Conservation (phyloP, 2,113 vertebrate species). For the Chionodraco myersi region DNA sequence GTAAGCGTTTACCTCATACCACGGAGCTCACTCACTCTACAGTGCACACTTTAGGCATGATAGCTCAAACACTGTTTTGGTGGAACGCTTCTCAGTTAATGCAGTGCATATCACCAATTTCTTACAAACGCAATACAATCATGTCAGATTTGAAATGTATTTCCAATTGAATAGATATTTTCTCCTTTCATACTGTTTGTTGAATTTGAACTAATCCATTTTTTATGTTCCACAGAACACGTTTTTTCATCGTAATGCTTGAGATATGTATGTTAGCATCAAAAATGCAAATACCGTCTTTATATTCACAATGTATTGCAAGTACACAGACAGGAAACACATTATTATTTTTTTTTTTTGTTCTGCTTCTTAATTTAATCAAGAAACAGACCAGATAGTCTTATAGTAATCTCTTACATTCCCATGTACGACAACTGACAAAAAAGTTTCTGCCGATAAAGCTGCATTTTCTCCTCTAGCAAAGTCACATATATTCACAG, state of each 20-base stretch:
- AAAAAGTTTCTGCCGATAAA: no score
- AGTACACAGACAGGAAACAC: not conserved
- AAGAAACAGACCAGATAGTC: not conserved
- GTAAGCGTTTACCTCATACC: conserved; percentile 87
- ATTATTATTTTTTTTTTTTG: no score
- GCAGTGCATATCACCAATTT: conserved; percentile 4
- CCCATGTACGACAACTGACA: not conserved
- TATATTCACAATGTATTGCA: not conserved
- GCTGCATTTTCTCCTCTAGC: not conserved
- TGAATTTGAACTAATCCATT: not conserved
- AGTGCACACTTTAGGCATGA: conserved; percentile 62
- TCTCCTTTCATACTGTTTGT: not conserved
- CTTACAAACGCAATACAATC: conserved; percentile 1
- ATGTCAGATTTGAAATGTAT: conserved; percentile 15
- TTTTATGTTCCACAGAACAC: not conserved
- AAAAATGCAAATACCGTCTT: not conserved
- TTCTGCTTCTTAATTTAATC: not conserved
- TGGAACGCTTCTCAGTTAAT: conserved; percentile 7
- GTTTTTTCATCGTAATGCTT: not conserved
- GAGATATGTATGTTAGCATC: not conserved
- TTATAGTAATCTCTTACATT: not conserved
- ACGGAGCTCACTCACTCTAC: conserved; percentile 70
- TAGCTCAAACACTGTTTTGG: conserved; percentile 14
- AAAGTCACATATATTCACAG: not conserved
- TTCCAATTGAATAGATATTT: not conserved